Evolutionary conservation across 1,140 invertebrate species (phyloP), one percentile per base, ranked within the genome.

Genomic region (Spodoptera litura): DNA sequence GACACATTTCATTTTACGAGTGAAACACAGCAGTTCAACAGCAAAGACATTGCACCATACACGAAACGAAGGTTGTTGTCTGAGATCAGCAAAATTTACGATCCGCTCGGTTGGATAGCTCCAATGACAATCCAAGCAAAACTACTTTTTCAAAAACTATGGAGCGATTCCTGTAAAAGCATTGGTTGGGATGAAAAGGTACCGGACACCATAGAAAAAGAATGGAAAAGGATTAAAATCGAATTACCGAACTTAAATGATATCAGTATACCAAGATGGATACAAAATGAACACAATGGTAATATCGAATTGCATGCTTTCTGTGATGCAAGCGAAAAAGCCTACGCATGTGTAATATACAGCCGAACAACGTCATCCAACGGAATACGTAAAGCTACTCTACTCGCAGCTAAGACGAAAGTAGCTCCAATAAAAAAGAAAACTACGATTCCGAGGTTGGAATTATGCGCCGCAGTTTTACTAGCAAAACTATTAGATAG

Each of bases 381-480:
- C 3, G 53, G 53, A 13, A 2, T 4, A 1, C 20, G 20, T 15
- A 15, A 4, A 55, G 44, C 38, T 2, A 74, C 71, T 13, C 55
- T 74, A 25, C 35, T 74, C 13, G 51, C 51, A 59, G 71, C 71
- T 49, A 74, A 74, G 49, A 35, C 71, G 12, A 74, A 74, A 20
- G 71, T 59, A 31, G 56, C 71, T 59, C 71, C 71, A 49, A 1
- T 49, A 5, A 74, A 74, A 49, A 4, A 25, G 15, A 74, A 74
- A 58, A 74, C 71, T 58, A 74, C 55, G 4, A 15, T 74, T n/a
- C 71, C 71, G 38, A 58, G 56, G 9, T 61, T 74, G 13, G 71
- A 74, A 59, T 74, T 74, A 51, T 74, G 71, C 15, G 71, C 55
- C n/a, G 71, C 71, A 51, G 4, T 62, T 61, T 52, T 75, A 13